Conservation (phyloP, 2,888 invertebrate species). For the Melieria crassipennis region DNA sequence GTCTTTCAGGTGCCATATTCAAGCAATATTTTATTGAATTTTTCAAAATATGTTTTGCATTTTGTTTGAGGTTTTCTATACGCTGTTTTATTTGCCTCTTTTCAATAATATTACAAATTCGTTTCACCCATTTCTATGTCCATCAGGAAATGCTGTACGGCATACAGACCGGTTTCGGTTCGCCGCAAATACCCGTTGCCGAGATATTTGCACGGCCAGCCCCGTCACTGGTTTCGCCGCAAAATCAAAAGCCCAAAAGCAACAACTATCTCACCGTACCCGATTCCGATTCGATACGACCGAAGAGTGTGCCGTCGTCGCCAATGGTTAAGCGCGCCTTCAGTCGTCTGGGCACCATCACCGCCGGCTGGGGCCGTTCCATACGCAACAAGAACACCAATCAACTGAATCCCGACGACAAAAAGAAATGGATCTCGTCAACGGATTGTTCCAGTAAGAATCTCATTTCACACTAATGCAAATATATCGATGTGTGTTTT, state of each 20-base stretch:
- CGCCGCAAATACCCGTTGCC: slow-evolving; percentile 91
- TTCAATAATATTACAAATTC: too few relatives aligned
- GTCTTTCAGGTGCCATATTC: slow-evolving; percentile 67
- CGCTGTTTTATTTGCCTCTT: too few relatives aligned
- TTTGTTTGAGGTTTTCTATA: too few relatives aligned
- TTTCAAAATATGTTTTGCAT: too few relatives aligned
- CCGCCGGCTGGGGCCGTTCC: slow-evolving; percentile 90
- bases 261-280: slow-evolving; percentile 94
- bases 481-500: slow-evolving; percentile 64
- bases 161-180: slow-evolving; percentile 92
- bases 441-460: slow-evolving; percentile 90
- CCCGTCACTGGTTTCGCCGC: slow-evolving; percentile 86
- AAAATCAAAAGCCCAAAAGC: slow-evolving; percentile 86
- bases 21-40: neutral
- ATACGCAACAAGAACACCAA: slow-evolving; percentile 87
- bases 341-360: slow-evolving; percentile 88
- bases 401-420: slow-evolving; percentile 84
- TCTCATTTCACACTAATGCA: slow-evolving; percentile 55
- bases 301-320: slow-evolving; percentile 92
- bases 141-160: slow-evolving; percentile 96
- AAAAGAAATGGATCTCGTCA: slow-evolving; percentile 91
- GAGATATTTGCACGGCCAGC: slow-evolving; percentile 87
- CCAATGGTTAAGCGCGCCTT: slow-evolving; percentile 94
- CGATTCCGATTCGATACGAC: slow-evolving; percentile 84
- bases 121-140: too few relatives aligned